These are phyloP conservation scores for Serripes groenlandicus DNA, from an alignment of 2,888 invertebrate genomes.

Conservation along the genomic window DNA sequence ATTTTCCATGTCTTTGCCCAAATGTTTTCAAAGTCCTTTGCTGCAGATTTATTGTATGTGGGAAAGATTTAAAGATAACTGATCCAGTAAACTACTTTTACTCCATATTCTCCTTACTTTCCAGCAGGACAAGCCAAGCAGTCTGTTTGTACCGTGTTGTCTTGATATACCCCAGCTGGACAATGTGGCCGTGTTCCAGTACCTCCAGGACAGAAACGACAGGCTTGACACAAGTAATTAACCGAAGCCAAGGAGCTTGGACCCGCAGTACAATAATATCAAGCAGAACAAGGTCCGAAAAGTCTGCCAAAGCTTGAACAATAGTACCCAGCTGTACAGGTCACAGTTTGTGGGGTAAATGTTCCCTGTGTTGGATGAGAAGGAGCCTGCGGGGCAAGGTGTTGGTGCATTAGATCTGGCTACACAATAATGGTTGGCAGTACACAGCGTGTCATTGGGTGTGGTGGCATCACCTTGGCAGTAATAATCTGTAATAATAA, in stretches of 20 bases:
- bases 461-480: slow-evolving; percentile 79
- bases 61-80: too few relatives aligned
- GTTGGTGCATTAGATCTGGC: slow-evolving; percentile 77
- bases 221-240: slow-evolving; percentile 82
- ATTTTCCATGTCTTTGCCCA: too few relatives aligned
- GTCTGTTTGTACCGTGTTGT: slow-evolving; percentile 73
- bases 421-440: slow-evolving; percentile 80
- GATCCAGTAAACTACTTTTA: too few relatives aligned
- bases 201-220: slow-evolving; percentile 83
- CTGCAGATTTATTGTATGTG: too few relatives aligned
- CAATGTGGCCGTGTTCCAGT: slow-evolving; percentile 79
- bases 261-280: slow-evolving; percentile 95
- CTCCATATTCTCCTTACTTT: too few relatives aligned
- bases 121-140: slow-evolving; percentile 83
- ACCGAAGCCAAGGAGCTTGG: too few relatives aligned
- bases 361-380: slow-evolving; percentile 78
- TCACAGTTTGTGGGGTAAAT: slow-evolving; percentile 78
- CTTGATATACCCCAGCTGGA: slow-evolving; percentile 82
- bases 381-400: slow-evolving; percentile 83
- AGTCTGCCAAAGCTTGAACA: slow-evolving; percentile 80
- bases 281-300: slow-evolving; percentile 81
- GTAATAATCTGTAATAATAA: slow-evolving; percentile 72
- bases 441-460: slow-evolving; percentile 80
- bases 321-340: slow-evolving; percentile 82
- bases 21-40: too few relatives aligned